These are phyloP conservation scores for Drosophila flavopinicola DNA, from an alignment of 2,888 invertebrate genomes.

Conservation along the genomic window DNA sequence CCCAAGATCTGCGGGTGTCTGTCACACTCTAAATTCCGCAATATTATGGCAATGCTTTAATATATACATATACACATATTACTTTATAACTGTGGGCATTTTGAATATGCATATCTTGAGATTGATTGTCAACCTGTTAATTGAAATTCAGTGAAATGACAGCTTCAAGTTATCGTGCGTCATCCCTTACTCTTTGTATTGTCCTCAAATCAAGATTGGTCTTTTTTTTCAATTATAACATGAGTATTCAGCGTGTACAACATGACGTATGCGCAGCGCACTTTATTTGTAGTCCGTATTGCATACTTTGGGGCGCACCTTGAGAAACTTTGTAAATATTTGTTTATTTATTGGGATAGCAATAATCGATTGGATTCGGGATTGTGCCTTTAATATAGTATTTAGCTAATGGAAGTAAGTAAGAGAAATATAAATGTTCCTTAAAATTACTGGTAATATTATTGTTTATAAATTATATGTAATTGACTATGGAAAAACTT, in stretches of 20 bases:
- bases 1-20: neutral
- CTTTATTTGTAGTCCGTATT: neutral
- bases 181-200: constrained; percentile 4
- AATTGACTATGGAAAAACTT: too few species aligned
- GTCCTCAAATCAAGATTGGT: constrained; percentile 15
- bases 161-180: constrained; percentile 14
- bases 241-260: neutral
- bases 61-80: neutral
- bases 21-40: constrained; percentile 1
- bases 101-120: neutral
- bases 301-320: constrained; percentile 2
- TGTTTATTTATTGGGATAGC: too few species aligned
- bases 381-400: too few species aligned
- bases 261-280: constrained; percentile 21
- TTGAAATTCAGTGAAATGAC: constrained; percentile 4
- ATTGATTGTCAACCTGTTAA: constrained; percentile 1
- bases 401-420: too few species aligned
- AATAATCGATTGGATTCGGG: too few species aligned
- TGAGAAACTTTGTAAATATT: neutral
- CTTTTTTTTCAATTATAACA: constrained; percentile 2
- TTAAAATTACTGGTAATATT: too few species aligned
- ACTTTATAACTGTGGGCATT: neutral
- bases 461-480: too few species aligned
- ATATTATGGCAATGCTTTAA: neutral
- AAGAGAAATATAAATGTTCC: too few species aligned